These are phyloP conservation scores for Heptranchias perlo DNA, from an alignment of 2,113 vertebrate species.

Conservation along the genomic window DNA sequence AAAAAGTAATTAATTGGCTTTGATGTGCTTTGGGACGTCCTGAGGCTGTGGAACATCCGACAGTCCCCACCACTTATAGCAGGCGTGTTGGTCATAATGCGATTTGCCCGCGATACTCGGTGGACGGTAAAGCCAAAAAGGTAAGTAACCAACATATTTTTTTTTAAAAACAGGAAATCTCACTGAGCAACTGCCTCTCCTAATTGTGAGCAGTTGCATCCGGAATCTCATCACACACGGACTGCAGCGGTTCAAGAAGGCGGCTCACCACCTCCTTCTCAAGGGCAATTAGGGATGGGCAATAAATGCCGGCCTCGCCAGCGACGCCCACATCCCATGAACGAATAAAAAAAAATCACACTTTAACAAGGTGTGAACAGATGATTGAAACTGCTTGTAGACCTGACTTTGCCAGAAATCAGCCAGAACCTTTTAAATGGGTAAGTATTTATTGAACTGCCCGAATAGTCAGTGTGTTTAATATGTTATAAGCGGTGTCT, in stretches of 20 bases:
- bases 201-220: not conserved
- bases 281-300: too few relatives aligned
- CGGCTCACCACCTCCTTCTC: too few relatives aligned
- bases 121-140: not conserved
- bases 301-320: too few relatives aligned
- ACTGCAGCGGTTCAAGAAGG: too few relatives aligned
- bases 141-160: not conserved
- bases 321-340: too few relatives aligned
- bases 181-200: not conserved
- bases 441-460: not conserved
- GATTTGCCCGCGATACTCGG: not conserved
- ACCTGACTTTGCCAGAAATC: not conserved
- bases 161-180: not conserved
- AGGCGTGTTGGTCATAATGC: too few relatives aligned
- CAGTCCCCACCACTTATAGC: not conserved
- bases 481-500: not conserved
- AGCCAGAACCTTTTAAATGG: not conserved
- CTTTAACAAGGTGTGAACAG: not conserved
- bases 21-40: not conserved
- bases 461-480: not conserved
- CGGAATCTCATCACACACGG: too few relatives aligned
- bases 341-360: too few relatives aligned
- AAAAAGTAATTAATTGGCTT: not conserved
- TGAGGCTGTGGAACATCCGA: not conserved
- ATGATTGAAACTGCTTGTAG: not conserved